A percentile compares a stretch with the other conserved stretches of the same genome.
Conservation (phyloP, 2,888 invertebrate genomes). For the Cheilosia grossa region DNA sequence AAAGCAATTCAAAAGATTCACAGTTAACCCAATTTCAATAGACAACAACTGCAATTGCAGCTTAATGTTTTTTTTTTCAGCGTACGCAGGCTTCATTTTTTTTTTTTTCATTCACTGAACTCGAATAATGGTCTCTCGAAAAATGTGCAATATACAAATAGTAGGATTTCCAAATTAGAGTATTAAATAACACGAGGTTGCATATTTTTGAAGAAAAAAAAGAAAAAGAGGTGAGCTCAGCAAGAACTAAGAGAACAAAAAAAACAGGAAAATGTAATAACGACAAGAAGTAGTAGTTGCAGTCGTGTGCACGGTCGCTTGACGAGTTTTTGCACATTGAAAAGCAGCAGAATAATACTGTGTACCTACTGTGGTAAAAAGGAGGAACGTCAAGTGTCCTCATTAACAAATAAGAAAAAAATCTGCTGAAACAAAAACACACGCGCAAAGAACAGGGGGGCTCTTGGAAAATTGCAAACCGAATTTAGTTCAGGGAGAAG, state of each 20-base stretch:
- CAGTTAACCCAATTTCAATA: conserved; percentile 35
- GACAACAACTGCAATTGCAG: conserved; percentile 28
- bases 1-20: conserved; percentile 8
- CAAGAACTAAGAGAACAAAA: conserved; percentile 18
- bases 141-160: conserved; percentile 9
- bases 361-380: neutral
- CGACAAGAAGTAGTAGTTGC: conserved; percentile 7
- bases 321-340: conserved; percentile 16
- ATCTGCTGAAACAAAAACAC: conserved; percentile 4
- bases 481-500: conserved; percentile 5
- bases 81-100: conserved; percentile 5
- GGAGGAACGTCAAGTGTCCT: conserved; percentile 41
- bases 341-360: neutral
- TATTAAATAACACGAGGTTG: conserved; percentile 23
- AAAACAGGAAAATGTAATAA: neutral
- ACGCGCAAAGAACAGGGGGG: neutral
- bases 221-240: conserved; percentile 18
- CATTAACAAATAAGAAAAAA: conserved; percentile 12
- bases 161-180: conserved; percentile 37
- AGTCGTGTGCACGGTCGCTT: conserved; percentile 15
- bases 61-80: neutral
- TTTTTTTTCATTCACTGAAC: conserved; percentile 6
- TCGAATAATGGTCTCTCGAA: neutral
- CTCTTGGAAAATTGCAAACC: conserved; percentile 1
- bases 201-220: conserved; percentile 17